A percentile compares a stretch with the other conserved stretches of the same genome.
These are phyloP conservation scores for Hipposideros armiger DNA, from an alignment of 2,113 vertebrate species.

Conservation along the genomic window DNA sequence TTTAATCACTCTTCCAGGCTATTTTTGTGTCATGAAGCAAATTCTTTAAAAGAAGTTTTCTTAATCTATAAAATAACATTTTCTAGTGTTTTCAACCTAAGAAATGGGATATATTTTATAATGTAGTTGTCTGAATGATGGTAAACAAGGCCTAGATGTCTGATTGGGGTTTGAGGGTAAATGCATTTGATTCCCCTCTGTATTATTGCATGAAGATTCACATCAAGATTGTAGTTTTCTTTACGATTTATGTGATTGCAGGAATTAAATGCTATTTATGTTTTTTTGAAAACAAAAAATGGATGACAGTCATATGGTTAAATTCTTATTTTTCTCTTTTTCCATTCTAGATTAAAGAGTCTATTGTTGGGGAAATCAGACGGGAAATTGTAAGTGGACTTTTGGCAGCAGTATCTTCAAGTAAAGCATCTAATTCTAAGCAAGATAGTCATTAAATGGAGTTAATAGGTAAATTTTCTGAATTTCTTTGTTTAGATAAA, in stretches of 20 bases:
- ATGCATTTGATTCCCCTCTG: background rate
- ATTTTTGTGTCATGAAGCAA: background rate
- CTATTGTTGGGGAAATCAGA: conserved; percentile 94
- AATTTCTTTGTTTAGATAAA: conserved; percentile 30
- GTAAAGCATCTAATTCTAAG: conserved; percentile 84
- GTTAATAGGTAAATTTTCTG: conserved; percentile 84
- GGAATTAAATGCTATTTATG: conserved; percentile 31
- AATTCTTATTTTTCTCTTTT: conserved; percentile 54
- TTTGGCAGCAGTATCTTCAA: conserved; percentile 91
- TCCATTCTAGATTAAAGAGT: conserved; percentile 93
- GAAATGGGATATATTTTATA: background rate
- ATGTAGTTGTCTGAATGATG: background rate
- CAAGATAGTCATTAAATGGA: conserved; percentile 85
- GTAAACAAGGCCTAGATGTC: background rate
- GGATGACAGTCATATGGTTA: background rate
- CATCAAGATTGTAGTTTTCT: background rate
- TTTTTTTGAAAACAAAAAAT: conserved; percentile 32
- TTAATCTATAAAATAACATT: background rate
- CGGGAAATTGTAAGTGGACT: conserved; percentile 96
- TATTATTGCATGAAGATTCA: background rate
- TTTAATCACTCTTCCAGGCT: background rate
- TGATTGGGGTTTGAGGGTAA: background rate
- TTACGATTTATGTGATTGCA: background rate
- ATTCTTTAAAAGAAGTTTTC: background rate
- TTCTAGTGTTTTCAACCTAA: conserved; percentile 11